These are phyloP conservation scores for Drosophila punjabiensis DNA, from an alignment of 1,140 invertebrate species.

Conservation along the genomic window DNA sequence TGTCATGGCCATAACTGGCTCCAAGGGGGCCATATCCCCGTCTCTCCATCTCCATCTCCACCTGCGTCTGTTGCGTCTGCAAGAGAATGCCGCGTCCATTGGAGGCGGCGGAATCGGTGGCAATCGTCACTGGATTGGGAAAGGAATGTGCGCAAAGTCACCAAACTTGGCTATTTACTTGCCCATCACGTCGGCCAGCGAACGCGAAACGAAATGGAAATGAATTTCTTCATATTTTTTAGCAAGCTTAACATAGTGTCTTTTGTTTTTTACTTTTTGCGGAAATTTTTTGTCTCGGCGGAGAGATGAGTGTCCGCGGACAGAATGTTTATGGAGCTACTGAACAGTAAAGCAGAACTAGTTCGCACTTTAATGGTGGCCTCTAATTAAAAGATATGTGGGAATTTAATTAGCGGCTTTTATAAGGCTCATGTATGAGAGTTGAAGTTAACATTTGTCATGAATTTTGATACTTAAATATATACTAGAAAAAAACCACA, in stretches of 20 bases:
- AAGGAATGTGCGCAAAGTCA: slow-evolving; percentile 40
- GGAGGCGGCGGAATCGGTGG: slow-evolving; percentile 4
- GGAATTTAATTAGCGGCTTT: neutral
- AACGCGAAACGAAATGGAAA: slow-evolving; percentile 45
- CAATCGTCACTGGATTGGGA: slow-evolving; percentile 29
- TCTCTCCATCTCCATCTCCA: neutral
- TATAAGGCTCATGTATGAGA: neutral
- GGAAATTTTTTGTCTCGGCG: slow-evolving; percentile 4
- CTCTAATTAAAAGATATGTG: slow-evolving; percentile 1
- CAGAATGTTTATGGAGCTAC: slow-evolving; percentile 4
- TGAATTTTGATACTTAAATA: neutral
- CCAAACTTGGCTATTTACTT: slow-evolving; percentile 23
- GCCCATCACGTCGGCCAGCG: slow-evolving; percentile 45
- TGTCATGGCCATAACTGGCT: slow-evolving; percentile 41
- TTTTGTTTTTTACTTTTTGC: neutral
- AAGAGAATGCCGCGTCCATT: slow-evolving; percentile 12
- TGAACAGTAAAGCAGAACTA: slow-evolving; percentile 2
- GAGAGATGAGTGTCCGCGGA: neutral
- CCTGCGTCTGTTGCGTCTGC: slow-evolving; percentile 26
- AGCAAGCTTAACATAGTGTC: slow-evolving; percentile 1
- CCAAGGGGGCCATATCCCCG: slow-evolving; percentile 16
- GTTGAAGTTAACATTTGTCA: neutral
- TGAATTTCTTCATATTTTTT: slow-evolving; percentile 48
- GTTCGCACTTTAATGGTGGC: neutral
- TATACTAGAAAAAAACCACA: neutral